Conservation (phyloP, 2,113 vertebrate genomes). For the Uria lomvia region DNA sequence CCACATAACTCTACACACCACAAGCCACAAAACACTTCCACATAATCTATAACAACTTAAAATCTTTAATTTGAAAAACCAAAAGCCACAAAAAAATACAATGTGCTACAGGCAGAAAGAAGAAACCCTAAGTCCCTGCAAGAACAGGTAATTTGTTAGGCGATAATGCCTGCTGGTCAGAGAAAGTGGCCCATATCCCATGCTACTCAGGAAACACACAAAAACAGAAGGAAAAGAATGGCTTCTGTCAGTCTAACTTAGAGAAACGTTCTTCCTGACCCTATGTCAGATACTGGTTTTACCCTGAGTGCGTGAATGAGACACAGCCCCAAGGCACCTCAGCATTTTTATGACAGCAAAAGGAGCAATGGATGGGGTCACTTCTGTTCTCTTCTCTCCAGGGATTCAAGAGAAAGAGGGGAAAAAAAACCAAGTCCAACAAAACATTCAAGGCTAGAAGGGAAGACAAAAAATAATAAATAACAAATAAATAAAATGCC, state of each 20-base stretch:
- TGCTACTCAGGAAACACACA: background rate
- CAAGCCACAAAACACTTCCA: conserved; percentile 65
- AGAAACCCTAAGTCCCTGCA: background rate
- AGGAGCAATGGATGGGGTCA: background rate
- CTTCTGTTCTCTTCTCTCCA: background rate
- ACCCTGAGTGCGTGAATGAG: background rate
- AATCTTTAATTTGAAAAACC: conserved; percentile 67
- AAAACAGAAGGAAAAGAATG: background rate
- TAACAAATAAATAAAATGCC: background rate
- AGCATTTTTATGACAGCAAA: background rate
- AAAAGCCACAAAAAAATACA: conserved; percentile 53
- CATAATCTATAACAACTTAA: conserved; percentile 62
- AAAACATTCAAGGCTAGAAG: background rate
- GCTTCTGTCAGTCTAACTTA: background rate
- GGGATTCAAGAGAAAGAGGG: background rate
- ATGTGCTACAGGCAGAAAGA: background rate
- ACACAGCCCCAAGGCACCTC: background rate
- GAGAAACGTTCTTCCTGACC: background rate
- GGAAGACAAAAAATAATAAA: background rate
- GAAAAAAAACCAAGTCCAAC: accelerated
- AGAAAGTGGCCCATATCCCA: background rate
- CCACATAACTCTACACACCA: conserved; percentile 36
- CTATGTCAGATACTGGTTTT: background rate
- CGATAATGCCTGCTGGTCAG: background rate
- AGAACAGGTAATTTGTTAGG: conserved; percentile 48